Percentiles rank a stretch among this genome's conserved stretches.
Evolutionary conservation across 2,113 vertebrate genomes (phyloP).

Genomic region (Piaya cayana): DNA sequence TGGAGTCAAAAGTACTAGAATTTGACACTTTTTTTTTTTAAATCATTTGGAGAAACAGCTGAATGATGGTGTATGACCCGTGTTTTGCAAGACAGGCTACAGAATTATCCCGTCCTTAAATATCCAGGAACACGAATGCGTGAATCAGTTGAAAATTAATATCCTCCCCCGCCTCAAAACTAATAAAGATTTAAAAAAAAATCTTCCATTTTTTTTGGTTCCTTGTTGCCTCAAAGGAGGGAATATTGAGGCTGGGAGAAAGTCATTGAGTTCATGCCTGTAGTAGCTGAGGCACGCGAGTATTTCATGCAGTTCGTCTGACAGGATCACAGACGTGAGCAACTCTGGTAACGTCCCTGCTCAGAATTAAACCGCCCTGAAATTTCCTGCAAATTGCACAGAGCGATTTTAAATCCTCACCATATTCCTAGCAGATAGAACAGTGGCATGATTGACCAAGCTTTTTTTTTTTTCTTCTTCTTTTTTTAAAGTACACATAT

Average conservation of each 20-base stretch:
- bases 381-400: conserved; percentile 62
- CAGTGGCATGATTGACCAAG: conserved; percentile 84
- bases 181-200: not conserved
- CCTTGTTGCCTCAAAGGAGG: conserved; percentile 25
- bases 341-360: conserved; percentile 58
- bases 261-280: conserved; percentile 42
- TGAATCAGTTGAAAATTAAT: not conserved
- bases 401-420: conserved; percentile 68
- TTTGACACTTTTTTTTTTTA: not conserved
- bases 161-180: no score
- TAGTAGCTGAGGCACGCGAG: conserved; percentile 53
- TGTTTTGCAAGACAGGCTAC: conserved; percentile 26
- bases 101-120: not conserved
- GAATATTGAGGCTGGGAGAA: conserved; percentile 61
- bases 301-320: conserved; percentile 60
- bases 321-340: conserved; percentile 49
- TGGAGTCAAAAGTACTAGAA: conserved; percentile 42
- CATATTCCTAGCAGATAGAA: conserved; percentile 78
- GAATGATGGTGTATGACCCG: conserved; percentile 53
- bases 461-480: conserved; percentile 58
- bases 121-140: not conserved
- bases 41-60: conserved; percentile 36
- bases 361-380: conserved; percentile 39
- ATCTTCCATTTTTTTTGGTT: not conserved
- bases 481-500: conserved; percentile 86